These are phyloP conservation scores for Agelastica alni DNA, from an alignment of 2,888 invertebrate species.

Conservation along the genomic window DNA sequence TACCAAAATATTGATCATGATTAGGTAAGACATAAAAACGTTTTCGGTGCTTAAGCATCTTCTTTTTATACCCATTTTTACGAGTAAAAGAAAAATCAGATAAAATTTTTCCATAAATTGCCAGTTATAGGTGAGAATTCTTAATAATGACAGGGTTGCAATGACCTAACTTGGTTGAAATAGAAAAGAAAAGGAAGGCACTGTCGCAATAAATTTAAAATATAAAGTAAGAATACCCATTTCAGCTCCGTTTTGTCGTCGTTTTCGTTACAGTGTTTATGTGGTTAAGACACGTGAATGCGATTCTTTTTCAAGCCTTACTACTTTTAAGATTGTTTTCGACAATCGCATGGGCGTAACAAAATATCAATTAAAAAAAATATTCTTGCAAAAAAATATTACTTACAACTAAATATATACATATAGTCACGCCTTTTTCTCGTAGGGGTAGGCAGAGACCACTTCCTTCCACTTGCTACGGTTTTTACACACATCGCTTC, in stretches of 20 bases:
- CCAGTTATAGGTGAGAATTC: slow-evolving; percentile 33
- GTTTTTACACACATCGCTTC: no score
- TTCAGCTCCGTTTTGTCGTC: slow-evolving; percentile 44
- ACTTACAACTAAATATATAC: no score
- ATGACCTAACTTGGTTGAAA: slow-evolving; percentile 37
- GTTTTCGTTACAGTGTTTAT: slow-evolving; percentile 51
- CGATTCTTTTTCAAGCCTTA: slow-evolving; percentile 17
- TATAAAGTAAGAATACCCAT: slow-evolving; percentile 49
- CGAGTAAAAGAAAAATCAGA: slow-evolving; percentile 32
- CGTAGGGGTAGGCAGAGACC: no score
- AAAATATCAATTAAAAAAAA: no score
- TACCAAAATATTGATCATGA: slow-evolving; percentile 3
- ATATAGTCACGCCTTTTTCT: no score
- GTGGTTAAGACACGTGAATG: slow-evolving; percentile 32
- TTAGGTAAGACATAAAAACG: background rate
- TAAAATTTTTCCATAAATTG: slow-evolving; percentile 45
- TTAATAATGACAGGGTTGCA: slow-evolving; percentile 41
- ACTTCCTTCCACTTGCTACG: no score
- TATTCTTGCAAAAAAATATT: no score
- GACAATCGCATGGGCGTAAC: slow-evolving; percentile 12
- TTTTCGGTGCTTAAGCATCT: background rate
- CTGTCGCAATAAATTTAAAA: slow-evolving; percentile 49
- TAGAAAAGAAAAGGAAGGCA: slow-evolving; percentile 43
- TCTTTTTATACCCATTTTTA: slow-evolving; percentile 17
- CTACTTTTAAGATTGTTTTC: slow-evolving; percentile 19